Evolutionary conservation across 2,113 vertebrate species (phyloP).

Genomic region (Holacanthus passer): DNA sequence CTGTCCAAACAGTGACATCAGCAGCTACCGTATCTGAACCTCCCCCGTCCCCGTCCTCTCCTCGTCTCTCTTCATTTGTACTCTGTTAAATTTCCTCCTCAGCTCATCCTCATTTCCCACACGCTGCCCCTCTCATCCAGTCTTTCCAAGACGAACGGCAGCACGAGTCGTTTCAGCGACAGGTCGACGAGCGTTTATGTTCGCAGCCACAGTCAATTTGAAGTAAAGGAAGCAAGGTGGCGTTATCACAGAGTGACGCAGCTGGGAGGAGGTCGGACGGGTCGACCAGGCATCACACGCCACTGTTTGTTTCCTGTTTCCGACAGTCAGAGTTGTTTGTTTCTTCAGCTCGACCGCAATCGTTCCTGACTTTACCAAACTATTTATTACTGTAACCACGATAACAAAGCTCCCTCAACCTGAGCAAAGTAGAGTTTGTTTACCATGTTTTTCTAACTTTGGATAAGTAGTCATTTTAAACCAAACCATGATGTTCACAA

Average conservation of each 20-base stretch:
- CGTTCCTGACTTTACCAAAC: not conserved
- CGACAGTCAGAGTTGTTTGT: too few species aligned
- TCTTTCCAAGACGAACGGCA: not conserved
- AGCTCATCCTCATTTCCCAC: not conserved
- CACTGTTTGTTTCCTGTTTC: not conserved
- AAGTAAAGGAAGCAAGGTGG: not conserved
- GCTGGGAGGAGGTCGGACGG: not conserved
- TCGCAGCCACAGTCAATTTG: too few species aligned
- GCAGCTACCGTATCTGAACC: conserved; percentile 49
- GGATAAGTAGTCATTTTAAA: not conserved
- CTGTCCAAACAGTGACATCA: conserved; percentile 51
- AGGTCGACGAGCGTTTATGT: too few species aligned
- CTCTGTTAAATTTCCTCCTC: not conserved
- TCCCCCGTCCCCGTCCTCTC: conserved; percentile 3
- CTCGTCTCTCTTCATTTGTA: conserved; percentile 18
- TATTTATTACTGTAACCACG: not conserved
- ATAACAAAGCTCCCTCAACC: not conserved
- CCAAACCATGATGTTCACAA: not conserved
- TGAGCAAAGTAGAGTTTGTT: not conserved
- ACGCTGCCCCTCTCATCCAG: not conserved
- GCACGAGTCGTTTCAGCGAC: too few species aligned
- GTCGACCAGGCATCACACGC: not conserved
- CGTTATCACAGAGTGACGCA: not conserved
- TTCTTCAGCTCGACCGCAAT: not conserved
- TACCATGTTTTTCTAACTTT: not conserved